Evolutionary conservation across 1,140 invertebrate genomes (phyloP).

Genomic region (Archegozetes longisetosus): DNA sequence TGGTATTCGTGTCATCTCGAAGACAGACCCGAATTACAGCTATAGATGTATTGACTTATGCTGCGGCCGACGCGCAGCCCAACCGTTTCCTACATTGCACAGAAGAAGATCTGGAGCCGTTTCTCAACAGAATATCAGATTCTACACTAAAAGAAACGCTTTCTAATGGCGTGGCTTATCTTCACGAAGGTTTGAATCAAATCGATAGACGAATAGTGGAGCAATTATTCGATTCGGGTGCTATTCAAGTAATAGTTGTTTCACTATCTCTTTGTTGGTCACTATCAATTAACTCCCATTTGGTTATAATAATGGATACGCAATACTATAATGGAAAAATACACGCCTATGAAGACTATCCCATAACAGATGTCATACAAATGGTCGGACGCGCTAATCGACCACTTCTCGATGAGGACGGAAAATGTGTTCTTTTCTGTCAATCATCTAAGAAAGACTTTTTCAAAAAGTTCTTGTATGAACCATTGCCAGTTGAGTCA

Average conservation of each 20-base stretch:
- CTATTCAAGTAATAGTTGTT: conserved; percentile 80
- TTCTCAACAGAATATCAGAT: conserved; percentile 68
- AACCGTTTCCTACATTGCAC: conserved; percentile 74
- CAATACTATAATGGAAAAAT: conserved; percentile 90
- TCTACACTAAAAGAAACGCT: conserved; percentile 49
- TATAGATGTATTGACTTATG: conserved; percentile 83
- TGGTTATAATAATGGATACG: conserved; percentile 95
- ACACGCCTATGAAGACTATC: conserved; percentile 85
- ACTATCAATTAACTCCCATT: conserved; percentile 66
- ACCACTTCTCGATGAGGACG: conserved; percentile 76
- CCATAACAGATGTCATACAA: conserved; percentile 89
- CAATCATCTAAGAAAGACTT: conserved; percentile 96
- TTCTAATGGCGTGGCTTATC: conserved; percentile 83
- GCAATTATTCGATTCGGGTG: conserved; percentile 77
- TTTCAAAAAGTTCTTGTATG: conserved; percentile 96
- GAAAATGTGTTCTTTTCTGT: conserved; percentile 92
- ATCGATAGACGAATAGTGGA: conserved; percentile 77
- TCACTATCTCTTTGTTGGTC: conserved; percentile 83
- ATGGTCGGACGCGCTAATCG: conserved; percentile 88
- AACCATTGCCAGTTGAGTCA: conserved; percentile 92
- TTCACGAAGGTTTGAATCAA: conserved; percentile 78
- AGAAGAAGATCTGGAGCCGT: conserved; percentile 57
- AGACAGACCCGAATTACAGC: conserved; percentile 85
- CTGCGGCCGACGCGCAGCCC: conserved; percentile 66
- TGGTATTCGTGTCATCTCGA: conserved; percentile 91